A percentile compares a stretch with the other conserved stretches of the same genome.
phyloP scores from a whole-genome alignment of 2,888 invertebrate genomes.

The Cephalotes varians region DNA sequence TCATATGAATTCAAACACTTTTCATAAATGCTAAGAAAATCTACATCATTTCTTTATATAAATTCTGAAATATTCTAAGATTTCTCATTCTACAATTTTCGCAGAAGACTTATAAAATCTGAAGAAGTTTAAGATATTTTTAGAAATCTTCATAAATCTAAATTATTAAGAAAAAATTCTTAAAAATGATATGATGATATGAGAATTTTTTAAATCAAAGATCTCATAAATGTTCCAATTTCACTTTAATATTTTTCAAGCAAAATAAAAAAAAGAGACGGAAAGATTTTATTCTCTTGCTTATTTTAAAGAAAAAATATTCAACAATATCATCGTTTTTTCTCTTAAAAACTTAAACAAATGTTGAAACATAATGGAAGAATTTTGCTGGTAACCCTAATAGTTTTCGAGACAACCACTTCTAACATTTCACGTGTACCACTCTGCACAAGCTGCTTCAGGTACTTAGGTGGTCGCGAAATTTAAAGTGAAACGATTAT shows the following conservation, averaged over 20 bases:
- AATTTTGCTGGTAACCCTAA: neutral
- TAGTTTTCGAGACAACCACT: neutral
- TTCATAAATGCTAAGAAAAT: neutral
- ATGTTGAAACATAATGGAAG: neutral
- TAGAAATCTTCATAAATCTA: neutral
- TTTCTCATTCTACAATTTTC: neutral
- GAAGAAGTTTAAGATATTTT: neutral
- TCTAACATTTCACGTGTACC: neutral
- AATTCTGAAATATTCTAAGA: neutral
- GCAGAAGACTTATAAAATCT: neutral
- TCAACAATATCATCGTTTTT: neutral
- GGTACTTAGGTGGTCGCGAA: neutral
- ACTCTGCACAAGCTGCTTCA: neutral
- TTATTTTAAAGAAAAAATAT: neutral
- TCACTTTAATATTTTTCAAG: neutral
- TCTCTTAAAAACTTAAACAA: neutral
- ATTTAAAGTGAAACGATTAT: conserved; percentile 12
- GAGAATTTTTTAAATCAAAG: neutral
- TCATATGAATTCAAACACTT: neutral
- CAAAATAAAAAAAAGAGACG: neutral
- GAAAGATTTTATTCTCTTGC: neutral
- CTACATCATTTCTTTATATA: neutral
- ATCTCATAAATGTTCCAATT: neutral
- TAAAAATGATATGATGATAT: neutral
- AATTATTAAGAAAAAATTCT: neutral